Evolutionary conservation across 2,113 vertebrate species (phyloP).

Genomic region (Orthochromis malagaraziensis): DNA sequence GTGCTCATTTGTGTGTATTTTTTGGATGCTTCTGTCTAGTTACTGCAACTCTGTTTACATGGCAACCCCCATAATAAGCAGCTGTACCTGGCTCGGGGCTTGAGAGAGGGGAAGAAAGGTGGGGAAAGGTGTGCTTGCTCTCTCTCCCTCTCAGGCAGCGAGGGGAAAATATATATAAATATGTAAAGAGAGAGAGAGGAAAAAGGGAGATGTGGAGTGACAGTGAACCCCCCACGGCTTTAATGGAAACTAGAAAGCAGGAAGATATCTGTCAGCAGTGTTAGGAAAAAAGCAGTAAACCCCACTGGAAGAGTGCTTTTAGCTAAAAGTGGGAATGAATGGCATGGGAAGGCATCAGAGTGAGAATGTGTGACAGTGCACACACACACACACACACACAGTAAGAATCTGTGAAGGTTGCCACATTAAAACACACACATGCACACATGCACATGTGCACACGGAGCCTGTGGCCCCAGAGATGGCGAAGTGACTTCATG

Average conservation of each 20-base stretch:
- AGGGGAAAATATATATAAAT: background rate
- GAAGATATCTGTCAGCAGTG: background rate
- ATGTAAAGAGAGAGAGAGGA: background rate
- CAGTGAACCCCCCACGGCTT: background rate
- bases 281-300: background rate
- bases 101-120: background rate
- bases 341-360: background rate
- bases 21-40: slow-evolving; percentile 14
- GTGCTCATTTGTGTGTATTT: background rate
- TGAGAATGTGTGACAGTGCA: background rate
- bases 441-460: background rate
- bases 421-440: background rate
- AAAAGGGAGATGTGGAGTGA: background rate
- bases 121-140: background rate
- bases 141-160: background rate
- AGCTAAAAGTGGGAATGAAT: background rate
- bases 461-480: background rate
- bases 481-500: slow-evolving; percentile 9
- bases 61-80: slow-evolving; percentile 48
- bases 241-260: slow-evolving; percentile 8
- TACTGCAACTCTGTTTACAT: slow-evolving; percentile 41
- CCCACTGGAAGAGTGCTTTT: background rate
- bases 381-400: background rate
- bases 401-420: background rate
- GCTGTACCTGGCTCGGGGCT: slow-evolving; percentile 2